Base-by-base conservation (phyloP, 2,113 vertebrate genomes). In the Alexandromys fortis region DNA sequence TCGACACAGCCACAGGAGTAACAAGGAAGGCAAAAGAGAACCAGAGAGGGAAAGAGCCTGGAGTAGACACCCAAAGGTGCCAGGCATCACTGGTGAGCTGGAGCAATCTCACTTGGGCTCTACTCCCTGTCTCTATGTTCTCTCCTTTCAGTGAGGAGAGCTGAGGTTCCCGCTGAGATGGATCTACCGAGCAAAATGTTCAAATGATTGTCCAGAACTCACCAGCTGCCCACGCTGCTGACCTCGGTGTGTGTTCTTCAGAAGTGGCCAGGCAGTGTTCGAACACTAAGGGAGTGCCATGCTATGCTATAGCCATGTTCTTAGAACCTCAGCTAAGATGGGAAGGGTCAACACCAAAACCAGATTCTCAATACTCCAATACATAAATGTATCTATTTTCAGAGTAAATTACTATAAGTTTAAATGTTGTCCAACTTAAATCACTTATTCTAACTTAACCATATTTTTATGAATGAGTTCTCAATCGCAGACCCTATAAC, bases 181-280 rank as follows among this genome's bases (percentile, higher is more conserved):
- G 42, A 86, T 86, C 17, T 82, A 45, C 49, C 52, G 92, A 78
- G 63, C 67, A 96, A 94, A 83, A 89, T 58, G 68, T 92, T 73
- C 67, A 72, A 70, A 92, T 58, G 72, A 28, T 72, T 88, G 85
- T 81, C 13, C 45, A 82, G 63, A 86, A 85, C 49, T 92, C 75
- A 55, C n/a, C 33, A 90, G 52, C 10, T 78, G 67, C 75, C 92
- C 13, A 47, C 75, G 12, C 90, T 83, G 30, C 4, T 81, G 86
- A 93, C 88, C 83, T 86, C 86, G 67, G 75, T 86, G 35, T 61
- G 61, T 86, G 45, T 33, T 96, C 65, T 82, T 94, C 52, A 73
- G 73, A 86, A 86, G 65, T 73, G 85, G 86, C 28, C 22, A 73
- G 70, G 65, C 83, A 72, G 67, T 3, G 70, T 70, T 72, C 88